Percentiles rank a stretch among this genome's conserved stretches.
Conservation (phyloP, 2,888 invertebrate species). For the Cerceris ruficornis region DNA sequence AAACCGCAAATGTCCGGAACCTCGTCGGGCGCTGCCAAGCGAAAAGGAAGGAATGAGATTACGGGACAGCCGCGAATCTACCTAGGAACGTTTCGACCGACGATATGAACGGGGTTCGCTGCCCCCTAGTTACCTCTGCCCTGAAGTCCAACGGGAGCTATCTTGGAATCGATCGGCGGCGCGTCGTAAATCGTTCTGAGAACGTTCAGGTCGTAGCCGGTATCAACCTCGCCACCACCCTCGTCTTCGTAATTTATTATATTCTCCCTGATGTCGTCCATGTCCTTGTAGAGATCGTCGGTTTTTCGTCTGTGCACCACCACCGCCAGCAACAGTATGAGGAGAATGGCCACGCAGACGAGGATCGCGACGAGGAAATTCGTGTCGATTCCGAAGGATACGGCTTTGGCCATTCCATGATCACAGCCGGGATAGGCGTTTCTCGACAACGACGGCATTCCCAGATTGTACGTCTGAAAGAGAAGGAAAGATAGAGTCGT, state of each 20-base stretch:
- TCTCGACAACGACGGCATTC: conserved; percentile 88
- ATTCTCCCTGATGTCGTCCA: conserved; percentile 98
- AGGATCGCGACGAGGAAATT: conserved; percentile 95
- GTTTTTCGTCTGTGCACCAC: conserved; percentile 94
- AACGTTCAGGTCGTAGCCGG: conserved; percentile 94
- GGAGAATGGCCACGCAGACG: conserved; percentile 91
- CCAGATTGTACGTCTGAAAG: conserved; percentile 93
- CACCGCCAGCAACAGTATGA: conserved; percentile 93
- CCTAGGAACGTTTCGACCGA: too few species aligned
- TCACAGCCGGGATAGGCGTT: conserved; percentile 90
- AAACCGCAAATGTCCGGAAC: conserved; percentile 94
- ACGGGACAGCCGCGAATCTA: too few species aligned
- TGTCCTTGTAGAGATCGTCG: conserved; percentile 94
- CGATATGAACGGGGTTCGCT: neutral
- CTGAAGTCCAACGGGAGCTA: conserved; percentile 79
- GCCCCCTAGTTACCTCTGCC: conserved; percentile 81
- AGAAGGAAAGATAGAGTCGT: neutral
- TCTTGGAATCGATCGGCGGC: conserved; percentile 83
- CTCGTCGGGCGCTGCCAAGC: conserved; percentile 83
- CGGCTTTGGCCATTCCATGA: conserved; percentile 88
- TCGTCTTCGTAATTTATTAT: conserved; percentile 99
- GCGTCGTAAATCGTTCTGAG: conserved; percentile 87
- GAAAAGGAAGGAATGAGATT: too few species aligned
- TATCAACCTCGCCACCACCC: conserved; percentile 98
- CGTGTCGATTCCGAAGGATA: conserved; percentile 92